Conservation (phyloP, 2,113 vertebrate genomes). For the Elgaria multicarinata region DNA sequence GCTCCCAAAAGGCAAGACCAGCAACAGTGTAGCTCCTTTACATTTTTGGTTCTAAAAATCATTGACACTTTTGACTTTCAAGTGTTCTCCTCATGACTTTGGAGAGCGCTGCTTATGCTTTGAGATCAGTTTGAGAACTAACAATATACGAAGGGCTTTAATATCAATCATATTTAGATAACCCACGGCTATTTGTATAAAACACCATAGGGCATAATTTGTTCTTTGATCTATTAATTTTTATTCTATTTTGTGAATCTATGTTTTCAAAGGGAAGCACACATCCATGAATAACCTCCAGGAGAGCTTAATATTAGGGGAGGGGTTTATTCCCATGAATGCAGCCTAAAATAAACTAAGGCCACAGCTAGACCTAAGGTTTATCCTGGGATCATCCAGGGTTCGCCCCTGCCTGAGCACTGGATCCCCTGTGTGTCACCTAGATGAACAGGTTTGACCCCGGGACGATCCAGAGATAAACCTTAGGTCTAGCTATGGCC, state of each 20-base stretch:
- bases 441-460: too few relatives aligned
- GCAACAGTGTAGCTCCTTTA: slow-evolving; percentile 45
- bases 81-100: slow-evolving; percentile 38
- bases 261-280: slow-evolving; percentile 20
- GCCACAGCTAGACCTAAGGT: too few relatives aligned
- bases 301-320: neutral
- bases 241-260: neutral
- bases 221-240: slow-evolving; percentile 7
- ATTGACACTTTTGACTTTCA: slow-evolving; percentile 71
- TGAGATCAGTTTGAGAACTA: slow-evolving; percentile 23
- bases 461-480: too few relatives aligned
- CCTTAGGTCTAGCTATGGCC: too few relatives aligned
- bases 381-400: too few relatives aligned
- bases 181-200: neutral
- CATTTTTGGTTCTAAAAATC: slow-evolving; percentile 40
- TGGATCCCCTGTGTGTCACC: too few relatives aligned
- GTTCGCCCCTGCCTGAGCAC: too few relatives aligned
- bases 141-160: slow-evolving; percentile 28
- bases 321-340: neutral
- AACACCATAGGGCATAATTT: neutral
- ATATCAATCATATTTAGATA: slow-evolving; percentile 21
- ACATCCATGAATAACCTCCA: neutral
- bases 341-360: neutral
- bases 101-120: neutral
- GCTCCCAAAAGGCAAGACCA: slow-evolving; percentile 71